Evolutionary conservation across 2,113 vertebrate species (phyloP), one percentile per base, ranked within the genome.

Genomic region (Vimba vimba): DNA sequence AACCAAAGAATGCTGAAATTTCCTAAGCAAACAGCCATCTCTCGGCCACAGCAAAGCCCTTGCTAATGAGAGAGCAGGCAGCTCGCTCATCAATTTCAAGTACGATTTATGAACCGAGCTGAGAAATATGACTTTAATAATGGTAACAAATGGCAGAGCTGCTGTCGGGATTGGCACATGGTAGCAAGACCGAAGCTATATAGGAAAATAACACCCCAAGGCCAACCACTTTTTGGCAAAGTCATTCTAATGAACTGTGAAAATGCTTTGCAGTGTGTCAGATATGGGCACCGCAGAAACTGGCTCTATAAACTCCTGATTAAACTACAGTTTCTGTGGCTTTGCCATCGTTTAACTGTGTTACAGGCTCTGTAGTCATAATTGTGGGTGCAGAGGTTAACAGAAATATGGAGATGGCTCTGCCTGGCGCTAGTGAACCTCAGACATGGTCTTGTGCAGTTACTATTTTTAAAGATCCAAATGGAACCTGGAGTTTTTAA

Each of bases 81-180:
- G 89, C 89, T 88, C 83, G 83, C 88, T 86, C 82, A 79, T 90
- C 92, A 87, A 93, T 92, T 92, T 90, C 86, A 89, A 91, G 87
- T 87, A 57, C 87, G 87, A 88, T 92, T 92, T 90, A 91, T 87
- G 85, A 93, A 90, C 87, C 86, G 89, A 89, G 87, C 90, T 91
- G 92, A 92, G 91, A 94, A 94, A 94, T 93, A 94, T 92, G 93
- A 94, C 92, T 93, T 93, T 92, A 94, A 94, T 94, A 94, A 93
- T 91, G 91, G 89, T 79, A 89, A 90, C 92, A 94, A 93, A 93
- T 93, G 90, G 89, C 85, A 85, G 88, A 27, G 71, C 43, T 25
- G 87, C 84, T 62, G 83, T 92, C 90, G 88, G 88, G 73, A 86
- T 81, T 78, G 74, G 71, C 78, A 68, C 59, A 19, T 57, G 45